Base-by-base conservation (phyloP, 2,113 vertebrate genomes). In the Gopherus flavomarginatus region DNA sequence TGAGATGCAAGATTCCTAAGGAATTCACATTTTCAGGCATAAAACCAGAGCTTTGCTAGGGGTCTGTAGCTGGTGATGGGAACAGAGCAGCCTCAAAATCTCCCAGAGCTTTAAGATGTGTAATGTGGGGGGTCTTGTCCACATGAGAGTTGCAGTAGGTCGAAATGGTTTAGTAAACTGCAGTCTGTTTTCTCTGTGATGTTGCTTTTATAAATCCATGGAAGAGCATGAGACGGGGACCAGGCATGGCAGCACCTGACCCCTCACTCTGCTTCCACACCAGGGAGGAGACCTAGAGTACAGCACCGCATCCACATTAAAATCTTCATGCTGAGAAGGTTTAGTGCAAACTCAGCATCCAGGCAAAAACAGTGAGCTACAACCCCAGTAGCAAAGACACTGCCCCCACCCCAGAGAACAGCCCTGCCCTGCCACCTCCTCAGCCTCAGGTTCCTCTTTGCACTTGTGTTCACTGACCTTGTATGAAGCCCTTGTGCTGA, bases 341-440 rank as follows among this genome's bases (percentile, higher is more conserved):
- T 19, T 42, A 78, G 69, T 92, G 96, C 96, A 93, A 94, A 88
- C 96, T 97, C 95, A 95, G 97, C 92, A 56, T 27, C 85, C 53
- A 27, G 86, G 75, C 85, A 62, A 22, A 54, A 75, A 90, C 69
- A 1, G 8, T 69, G 91, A 90, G 59, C 31, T 81, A 89, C 17
- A 80, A 80, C 2, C 79, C 83, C 62, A 1, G 75, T 82, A 78
- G 47, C 21, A 94, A 92, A 75, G 9, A 82, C 50, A 19, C 1
- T 0, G 92, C 89, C 92, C 57, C 29, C 59, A 77, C 3, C 69
- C 29, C 26, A 85, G 82, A 83, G 93, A 97, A 93, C 94, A 90
- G 91, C 80, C 47, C 42, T 31, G 91, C 80, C 47, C 42, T 31
- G 12, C 59, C 87, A 90, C 93, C 50, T 86, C 85, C 56, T 5